Evolutionary conservation across 2,888 invertebrate species (phyloP).

Genomic region (Oxystoma pomonae): DNA sequence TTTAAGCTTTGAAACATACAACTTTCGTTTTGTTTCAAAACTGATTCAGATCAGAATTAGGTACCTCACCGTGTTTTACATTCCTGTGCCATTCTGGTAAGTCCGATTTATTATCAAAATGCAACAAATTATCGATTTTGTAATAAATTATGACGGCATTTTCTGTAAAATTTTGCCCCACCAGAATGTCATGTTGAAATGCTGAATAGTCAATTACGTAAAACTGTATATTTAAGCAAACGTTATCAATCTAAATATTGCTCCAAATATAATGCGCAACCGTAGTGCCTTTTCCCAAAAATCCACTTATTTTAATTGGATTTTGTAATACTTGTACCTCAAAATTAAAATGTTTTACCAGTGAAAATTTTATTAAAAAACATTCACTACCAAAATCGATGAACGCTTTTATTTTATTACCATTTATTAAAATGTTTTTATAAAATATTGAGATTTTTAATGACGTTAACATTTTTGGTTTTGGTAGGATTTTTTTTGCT

Average conservation of each 20-base stretch:
- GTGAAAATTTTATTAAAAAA: not conserved
- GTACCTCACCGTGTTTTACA: too few species aligned
- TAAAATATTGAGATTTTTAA: conserved; percentile 1
- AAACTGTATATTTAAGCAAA: not conserved
- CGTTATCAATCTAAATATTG: not conserved
- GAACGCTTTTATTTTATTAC: not conserved
- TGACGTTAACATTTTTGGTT: too few species aligned
- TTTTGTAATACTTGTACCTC: not conserved
- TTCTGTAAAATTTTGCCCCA: conserved; percentile 6
- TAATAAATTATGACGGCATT: not conserved
- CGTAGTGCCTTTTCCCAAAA: not conserved
- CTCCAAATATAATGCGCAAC: not conserved
- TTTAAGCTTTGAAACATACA: too few species aligned
- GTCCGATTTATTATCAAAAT: too few species aligned
- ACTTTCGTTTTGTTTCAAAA: too few species aligned
- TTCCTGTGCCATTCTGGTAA: too few species aligned
- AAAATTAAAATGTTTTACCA: not conserved
- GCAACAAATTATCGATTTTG: too few species aligned
- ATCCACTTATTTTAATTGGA: not conserved
- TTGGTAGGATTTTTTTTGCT: too few species aligned
- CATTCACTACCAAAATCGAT: too few species aligned
- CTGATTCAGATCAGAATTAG: too few species aligned
- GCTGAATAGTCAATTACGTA: not conserved
- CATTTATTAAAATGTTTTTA: not conserved
- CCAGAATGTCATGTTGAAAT: conserved; percentile 2